Evolutionary conservation across 1,140 invertebrate species (phyloP).

Genomic region (Achatina immaculata): DNA sequence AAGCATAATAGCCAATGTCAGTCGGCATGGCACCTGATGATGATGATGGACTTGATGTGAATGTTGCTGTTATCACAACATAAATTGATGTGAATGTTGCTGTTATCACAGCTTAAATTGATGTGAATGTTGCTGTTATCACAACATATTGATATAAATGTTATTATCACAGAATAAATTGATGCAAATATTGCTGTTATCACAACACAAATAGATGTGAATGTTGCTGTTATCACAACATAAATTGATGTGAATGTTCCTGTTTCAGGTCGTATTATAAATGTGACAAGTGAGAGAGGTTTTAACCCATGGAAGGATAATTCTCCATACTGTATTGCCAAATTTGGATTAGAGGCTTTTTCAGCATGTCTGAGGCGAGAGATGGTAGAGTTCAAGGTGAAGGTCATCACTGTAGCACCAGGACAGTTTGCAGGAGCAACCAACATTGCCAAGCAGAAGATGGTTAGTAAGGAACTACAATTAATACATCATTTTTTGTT

Average conservation of each 20-base stretch:
- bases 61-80: too few relatives aligned
- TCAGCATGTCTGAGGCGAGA: conserved; percentile 62
- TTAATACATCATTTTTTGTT: background rate
- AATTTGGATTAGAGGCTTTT: conserved; percentile 78
- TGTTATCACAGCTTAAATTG: background rate
- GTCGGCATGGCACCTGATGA: too few relatives aligned
- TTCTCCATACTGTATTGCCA: conserved; percentile 83
- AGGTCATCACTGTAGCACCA: conserved; percentile 65
- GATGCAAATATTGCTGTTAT: too few relatives aligned
- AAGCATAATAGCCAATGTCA: too few relatives aligned
- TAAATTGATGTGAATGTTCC: background rate
- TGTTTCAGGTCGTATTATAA: conserved; percentile 78
- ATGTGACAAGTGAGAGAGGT: conserved; percentile 85
- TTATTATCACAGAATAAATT: too few relatives aligned
- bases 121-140: background rate
- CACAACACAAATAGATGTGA: too few relatives aligned
- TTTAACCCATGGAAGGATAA: conserved; percentile 80
- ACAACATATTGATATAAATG: too few relatives aligned
- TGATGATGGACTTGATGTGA: too few relatives aligned
- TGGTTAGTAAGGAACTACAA: conserved; percentile 37
- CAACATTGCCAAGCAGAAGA: conserved; percentile 33
- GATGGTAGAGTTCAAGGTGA: conserved; percentile 62
- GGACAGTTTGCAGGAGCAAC: conserved; percentile 68
- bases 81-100: too few relatives aligned
- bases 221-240: too few relatives aligned